Base-by-base conservation (phyloP, 2,113 vertebrate species). In the Tretioscincus oriximinensis region DNA sequence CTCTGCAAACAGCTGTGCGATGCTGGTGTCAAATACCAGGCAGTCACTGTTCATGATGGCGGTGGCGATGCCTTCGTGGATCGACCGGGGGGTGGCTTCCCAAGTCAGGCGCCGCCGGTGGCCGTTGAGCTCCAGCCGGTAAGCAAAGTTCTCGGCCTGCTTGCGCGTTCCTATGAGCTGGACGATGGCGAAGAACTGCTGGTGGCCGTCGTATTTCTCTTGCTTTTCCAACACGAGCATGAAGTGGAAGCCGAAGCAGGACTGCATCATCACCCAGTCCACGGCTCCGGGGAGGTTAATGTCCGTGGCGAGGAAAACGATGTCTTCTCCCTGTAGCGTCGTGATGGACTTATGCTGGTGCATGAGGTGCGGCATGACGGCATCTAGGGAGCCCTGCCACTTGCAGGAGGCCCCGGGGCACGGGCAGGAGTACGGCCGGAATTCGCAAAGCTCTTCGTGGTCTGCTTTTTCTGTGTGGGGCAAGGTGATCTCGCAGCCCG, bases 181-280 rank as follows among this genome's bases (percentile, higher is more conserved):
- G 85, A 99, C 98, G 54, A 99, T 99, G 67, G 98, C 98, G 72
- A 99, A 99, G 96, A 99, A 99, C 93, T 99, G 98, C 95, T 99
- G 98, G 94, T 99, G 98, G 79, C 98, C 98, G 80, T 99, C 98
- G 1, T 99, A 99, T 73, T 99, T 99, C 89, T 99, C 98, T 95
- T 99, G 98, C 93, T 99, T 99, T 96, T 99, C 98, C 95, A 99
- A 92, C 21, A 99, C 98, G 84, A 99, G 93, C 98, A 99, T 99
- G 94, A 99, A 99, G 92, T 99, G 98, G 94, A 99, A 99, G 89
- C 98, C 98, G 82, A 99, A 99, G 91, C 98, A 99, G 49, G 98
- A 99, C 96, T 99, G 98, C 98, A 99, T 99, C 98, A 99, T 99
- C 29, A 99, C 98, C 98, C 98, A 99, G 97, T 99, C 98, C 87